Conservation (phyloP, 2,797 vertebrate genomes). For the Mormyrus proboscirostris region DNA sequence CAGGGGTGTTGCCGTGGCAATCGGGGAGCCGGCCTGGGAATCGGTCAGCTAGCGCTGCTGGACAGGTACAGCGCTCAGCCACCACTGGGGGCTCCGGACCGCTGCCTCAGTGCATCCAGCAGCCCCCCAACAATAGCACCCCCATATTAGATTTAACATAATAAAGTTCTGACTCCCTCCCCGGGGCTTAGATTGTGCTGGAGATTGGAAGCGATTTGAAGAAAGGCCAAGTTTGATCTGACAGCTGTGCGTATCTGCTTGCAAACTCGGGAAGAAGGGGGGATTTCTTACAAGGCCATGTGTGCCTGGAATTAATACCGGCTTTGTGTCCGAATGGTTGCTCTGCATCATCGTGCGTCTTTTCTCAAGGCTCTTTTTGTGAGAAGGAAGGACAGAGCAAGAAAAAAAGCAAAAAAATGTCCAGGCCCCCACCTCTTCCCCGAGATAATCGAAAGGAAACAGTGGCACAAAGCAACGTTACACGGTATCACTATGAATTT, state of each 20-base stretch:
- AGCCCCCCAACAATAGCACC: slow-evolving; percentile 1
- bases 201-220: slow-evolving; percentile 28
- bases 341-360: slow-evolving; percentile 22
- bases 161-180: slow-evolving; percentile 18
- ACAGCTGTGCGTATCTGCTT: slow-evolving; percentile 36
- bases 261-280: background rate
- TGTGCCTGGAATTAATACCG: slow-evolving; percentile 31
- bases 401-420: slow-evolving; percentile 32
- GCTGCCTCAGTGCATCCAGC: background rate
- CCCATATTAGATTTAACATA: slow-evolving; percentile 31
- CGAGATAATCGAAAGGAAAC: slow-evolving; percentile 5
- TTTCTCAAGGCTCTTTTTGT: slow-evolving; percentile 19
- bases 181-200: slow-evolving; percentile 28
- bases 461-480: slow-evolving; percentile 5
- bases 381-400: slow-evolving; percentile 17
- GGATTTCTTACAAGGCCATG: background rate
- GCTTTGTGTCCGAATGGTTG: slow-evolving; percentile 28
- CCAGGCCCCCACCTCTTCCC: background rate
- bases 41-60: slow-evolving; percentile 31
- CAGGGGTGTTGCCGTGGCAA: slow-evolving; percentile 41
- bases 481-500: slow-evolving; percentile 29
- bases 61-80: slow-evolving; percentile 41
- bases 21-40: slow-evolving; percentile 27
- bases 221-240: slow-evolving; percentile 33
- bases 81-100: slow-evolving; percentile 3